Percentiles rank a stretch among this genome's conserved stretches.
Evolutionary conservation across 2,113 vertebrate genomes (phyloP).

Genomic region (Rhizomys pruinosus): DNA sequence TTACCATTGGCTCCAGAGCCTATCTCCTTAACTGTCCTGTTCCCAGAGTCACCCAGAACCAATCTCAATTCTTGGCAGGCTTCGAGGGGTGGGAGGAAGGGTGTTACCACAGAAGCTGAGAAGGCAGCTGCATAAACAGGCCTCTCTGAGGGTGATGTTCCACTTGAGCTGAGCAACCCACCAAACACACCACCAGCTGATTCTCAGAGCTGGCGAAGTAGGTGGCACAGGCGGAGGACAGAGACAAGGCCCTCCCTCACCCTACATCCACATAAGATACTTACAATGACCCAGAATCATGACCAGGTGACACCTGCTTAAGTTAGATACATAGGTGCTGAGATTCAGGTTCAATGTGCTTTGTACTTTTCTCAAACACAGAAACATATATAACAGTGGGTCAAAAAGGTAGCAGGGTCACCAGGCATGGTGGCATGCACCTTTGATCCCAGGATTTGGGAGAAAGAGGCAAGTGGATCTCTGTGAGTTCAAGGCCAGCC

Average conservation of each 20-base stretch:
- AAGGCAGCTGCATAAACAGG: constrained; percentile 55
- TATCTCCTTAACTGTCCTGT: background rate
- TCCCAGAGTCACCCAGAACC: constrained; percentile 3
- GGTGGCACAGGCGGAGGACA: background rate
- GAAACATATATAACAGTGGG: background rate
- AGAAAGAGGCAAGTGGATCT: no score
- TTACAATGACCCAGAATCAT: background rate
- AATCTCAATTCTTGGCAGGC: constrained; percentile 23
- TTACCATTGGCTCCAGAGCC: background rate
- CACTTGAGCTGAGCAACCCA: background rate
- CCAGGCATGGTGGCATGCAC: no score
- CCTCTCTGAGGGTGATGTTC: constrained; percentile 4
- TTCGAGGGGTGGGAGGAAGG: background rate
- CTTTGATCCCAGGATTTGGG: no score
- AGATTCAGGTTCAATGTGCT: background rate
- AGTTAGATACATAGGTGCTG: background rate
- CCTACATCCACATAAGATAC: background rate
- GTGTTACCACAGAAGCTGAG: background rate
- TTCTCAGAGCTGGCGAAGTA: background rate
- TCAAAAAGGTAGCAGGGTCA: background rate
- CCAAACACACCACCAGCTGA: background rate
- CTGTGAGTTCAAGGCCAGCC: no score
- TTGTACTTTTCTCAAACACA: background rate
- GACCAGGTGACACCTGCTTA: background rate
- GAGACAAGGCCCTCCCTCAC: background rate